phyloP scores from a whole-genome alignment of 2,888 invertebrate species.

The Griposia aprilina region DNA sequence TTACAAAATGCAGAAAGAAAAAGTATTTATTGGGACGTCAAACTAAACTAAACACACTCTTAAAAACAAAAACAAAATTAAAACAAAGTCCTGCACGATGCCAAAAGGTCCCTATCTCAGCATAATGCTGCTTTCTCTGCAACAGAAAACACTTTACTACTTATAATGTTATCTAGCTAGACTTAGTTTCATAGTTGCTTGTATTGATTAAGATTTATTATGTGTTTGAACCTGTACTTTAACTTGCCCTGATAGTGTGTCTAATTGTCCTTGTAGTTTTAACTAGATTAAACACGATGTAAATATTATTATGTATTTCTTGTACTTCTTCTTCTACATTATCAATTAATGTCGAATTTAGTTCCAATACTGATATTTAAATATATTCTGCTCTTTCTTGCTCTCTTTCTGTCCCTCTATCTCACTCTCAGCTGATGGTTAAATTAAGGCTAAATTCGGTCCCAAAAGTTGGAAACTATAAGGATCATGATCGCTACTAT shows the following conservation, averaged over 20 bases:
- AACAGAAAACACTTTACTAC: neutral
- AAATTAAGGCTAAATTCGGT: neutral
- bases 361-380: neutral
- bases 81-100: too few species aligned
- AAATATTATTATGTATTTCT: neutral
- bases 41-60: too few species aligned
- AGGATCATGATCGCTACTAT: neutral
- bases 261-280: slow-evolving; percentile 21
- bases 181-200: slow-evolving; percentile 7
- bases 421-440: neutral
- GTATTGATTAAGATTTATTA: slow-evolving; percentile 37
- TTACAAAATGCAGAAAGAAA: too few species aligned
- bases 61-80: too few species aligned
- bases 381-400: neutral
- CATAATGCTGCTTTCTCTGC: too few species aligned
- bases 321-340: neutral
- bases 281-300: slow-evolving; percentile 3
- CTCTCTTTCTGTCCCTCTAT: neutral
- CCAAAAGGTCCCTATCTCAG: too few species aligned
- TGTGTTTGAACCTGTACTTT: slow-evolving; percentile 40
- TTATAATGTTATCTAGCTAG: neutral
- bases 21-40: too few species aligned
- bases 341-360: neutral
- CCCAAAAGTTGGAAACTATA: neutral
- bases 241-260: slow-evolving; percentile 29